Percentiles rank a stretch among this genome's conserved stretches.
phyloP scores from a whole-genome alignment of 2,888 invertebrate species.

The Atethmia centrago region DNA sequence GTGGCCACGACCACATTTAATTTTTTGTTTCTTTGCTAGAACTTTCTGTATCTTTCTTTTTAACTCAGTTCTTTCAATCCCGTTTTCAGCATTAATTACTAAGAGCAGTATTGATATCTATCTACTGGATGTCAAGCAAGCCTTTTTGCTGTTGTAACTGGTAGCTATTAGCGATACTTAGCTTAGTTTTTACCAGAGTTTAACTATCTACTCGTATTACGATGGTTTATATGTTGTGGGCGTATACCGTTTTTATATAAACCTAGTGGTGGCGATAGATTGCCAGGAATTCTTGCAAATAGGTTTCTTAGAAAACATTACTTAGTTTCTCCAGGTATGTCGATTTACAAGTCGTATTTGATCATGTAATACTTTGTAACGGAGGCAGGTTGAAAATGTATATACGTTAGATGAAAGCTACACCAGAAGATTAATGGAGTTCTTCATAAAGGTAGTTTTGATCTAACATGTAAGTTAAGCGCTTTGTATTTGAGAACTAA shows the following conservation, averaged over 20 bases:
- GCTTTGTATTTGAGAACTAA: not conserved
- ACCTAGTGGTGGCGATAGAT: slow-evolving; percentile 71
- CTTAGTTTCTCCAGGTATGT: slow-evolving; percentile 56
- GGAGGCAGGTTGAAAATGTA: slow-evolving; percentile 37
- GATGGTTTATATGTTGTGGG: slow-evolving; percentile 73
- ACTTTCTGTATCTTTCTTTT: slow-evolving; percentile 8
- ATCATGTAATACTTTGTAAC: slow-evolving; percentile 54
- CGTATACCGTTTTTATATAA: slow-evolving; percentile 77
- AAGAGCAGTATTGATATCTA: slow-evolving; percentile 41
- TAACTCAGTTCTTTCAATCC: slow-evolving; percentile 40
- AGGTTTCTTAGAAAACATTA: slow-evolving; percentile 66
- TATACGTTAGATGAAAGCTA: slow-evolving; percentile 8
- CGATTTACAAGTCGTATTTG: slow-evolving; percentile 61
- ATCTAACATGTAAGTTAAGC: too few relatives aligned
- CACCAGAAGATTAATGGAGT: not conserved
- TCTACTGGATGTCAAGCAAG: slow-evolving; percentile 41
- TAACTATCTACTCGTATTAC: slow-evolving; percentile 73
- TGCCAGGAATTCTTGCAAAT: slow-evolving; percentile 76
- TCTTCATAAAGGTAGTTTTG: not conserved
- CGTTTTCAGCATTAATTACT: slow-evolving; percentile 47
- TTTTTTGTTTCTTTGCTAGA: not conserved
- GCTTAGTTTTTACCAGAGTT: slow-evolving; percentile 71
- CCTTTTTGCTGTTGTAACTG: slow-evolving; percentile 57
- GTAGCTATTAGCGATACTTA: slow-evolving; percentile 74
- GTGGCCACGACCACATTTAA: not conserved